phyloP scores from a whole-genome alignment of 2,113 vertebrate species.

The Aphelocoma coerulescens region DNA sequence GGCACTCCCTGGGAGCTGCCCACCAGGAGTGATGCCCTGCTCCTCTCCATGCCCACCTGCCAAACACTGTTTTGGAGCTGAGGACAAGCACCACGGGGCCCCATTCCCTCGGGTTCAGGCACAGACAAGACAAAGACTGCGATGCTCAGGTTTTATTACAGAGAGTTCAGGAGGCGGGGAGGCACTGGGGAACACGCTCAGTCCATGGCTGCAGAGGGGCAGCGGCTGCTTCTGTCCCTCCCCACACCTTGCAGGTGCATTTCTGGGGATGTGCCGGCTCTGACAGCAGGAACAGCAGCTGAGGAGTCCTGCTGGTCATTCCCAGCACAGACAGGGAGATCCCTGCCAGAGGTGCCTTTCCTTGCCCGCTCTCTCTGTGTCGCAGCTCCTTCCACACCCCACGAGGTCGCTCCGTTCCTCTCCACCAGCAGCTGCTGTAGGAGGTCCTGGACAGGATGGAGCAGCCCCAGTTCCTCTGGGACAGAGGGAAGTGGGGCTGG shows the following conservation, averaged over 20 bases:
- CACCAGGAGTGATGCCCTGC: background rate
- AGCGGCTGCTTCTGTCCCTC: background rate
- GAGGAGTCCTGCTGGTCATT: background rate
- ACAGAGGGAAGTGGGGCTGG: background rate
- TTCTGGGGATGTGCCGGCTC: background rate
- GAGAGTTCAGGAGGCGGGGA: background rate
- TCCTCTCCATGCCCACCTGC: background rate
- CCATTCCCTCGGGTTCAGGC: rapidly evolving
- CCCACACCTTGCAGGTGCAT: background rate
- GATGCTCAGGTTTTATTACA: background rate
- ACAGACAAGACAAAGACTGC: background rate
- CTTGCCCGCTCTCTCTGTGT: background rate
- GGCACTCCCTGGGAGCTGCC: background rate
- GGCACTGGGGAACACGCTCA: no score
- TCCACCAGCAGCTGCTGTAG: background rate
- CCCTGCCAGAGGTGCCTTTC: background rate
- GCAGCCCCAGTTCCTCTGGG: background rate
- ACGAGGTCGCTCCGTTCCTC: background rate
- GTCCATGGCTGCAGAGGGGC: background rate
- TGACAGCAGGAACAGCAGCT: background rate
- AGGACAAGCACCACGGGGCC: rapidly evolving
- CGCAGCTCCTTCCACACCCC: background rate
- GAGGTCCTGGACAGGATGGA: background rate
- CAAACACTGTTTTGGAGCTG: rapidly evolving
- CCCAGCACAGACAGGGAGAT: background rate